These are phyloP conservation scores for Osmerus mordax DNA, from an alignment of 2,113 vertebrate species.

Conservation along the genomic window DNA sequence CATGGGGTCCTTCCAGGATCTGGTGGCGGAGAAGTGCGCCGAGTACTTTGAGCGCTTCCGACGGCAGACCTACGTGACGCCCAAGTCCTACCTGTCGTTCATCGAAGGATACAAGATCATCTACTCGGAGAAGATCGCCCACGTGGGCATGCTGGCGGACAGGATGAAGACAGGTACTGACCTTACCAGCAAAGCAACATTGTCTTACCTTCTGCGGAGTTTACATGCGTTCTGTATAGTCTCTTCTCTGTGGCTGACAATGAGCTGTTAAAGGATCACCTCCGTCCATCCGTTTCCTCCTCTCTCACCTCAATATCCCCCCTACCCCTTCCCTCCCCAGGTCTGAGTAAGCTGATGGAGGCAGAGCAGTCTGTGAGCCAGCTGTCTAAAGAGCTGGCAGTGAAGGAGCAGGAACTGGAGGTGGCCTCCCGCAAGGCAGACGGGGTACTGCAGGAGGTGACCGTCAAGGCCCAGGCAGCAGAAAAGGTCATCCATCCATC, in stretches of 20 bases:
- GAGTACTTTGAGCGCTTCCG: constrained; percentile 82
- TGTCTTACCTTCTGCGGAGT: too few species aligned
- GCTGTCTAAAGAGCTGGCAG: constrained; percentile 71
- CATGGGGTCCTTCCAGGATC: constrained; percentile 83
- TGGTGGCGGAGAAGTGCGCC: constrained; percentile 76
- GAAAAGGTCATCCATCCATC: constrained; percentile 62
- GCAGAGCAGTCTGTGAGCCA: constrained; percentile 77
- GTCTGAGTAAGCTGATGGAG: constrained; percentile 80
- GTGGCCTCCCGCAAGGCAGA: constrained; percentile 75
- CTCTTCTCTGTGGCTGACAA: too few species aligned
- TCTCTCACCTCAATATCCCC: too few species aligned
- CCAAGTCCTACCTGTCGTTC: constrained; percentile 83
- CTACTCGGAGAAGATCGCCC: constrained; percentile 72
- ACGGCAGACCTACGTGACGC: constrained; percentile 79
- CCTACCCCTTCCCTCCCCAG: constrained; percentile 43
- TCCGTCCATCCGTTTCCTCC: too few species aligned
- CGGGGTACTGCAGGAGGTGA: constrained; percentile 77
- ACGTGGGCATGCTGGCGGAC: constrained; percentile 70
- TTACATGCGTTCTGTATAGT: too few species aligned
- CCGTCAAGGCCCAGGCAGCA: constrained; percentile 76
- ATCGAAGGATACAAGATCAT: constrained; percentile 79
- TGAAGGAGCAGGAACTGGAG: constrained; percentile 78
- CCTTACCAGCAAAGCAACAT: background rate
- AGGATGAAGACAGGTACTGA: constrained; percentile 77
- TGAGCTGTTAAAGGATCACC: too few species aligned